Evolutionary conservation across 2,888 invertebrate genomes (phyloP).

Genomic region (Ashinkailepas kermadecensis): DNA sequence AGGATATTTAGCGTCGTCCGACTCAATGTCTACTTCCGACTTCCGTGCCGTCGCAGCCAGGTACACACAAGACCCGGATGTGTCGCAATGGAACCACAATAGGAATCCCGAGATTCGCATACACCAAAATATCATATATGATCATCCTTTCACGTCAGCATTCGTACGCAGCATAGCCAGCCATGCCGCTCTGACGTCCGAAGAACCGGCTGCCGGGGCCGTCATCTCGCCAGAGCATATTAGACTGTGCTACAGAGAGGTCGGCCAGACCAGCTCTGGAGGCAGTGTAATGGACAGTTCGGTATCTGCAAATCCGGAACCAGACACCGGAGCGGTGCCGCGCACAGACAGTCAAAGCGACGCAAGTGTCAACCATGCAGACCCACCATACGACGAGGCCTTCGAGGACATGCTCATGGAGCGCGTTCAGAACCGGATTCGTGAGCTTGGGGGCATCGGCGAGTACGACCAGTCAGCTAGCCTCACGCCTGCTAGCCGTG

Average conservation of each 20-base stretch:
- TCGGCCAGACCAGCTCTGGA: neutral
- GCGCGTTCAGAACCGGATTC: conserved; percentile 13
- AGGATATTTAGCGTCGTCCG: neutral
- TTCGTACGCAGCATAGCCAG: neutral
- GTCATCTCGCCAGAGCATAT: neutral
- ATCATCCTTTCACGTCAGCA: neutral
- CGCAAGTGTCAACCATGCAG: neutral
- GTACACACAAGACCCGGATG: neutral
- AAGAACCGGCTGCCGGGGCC: neutral
- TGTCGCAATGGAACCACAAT: neutral
- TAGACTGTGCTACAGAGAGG: neutral
- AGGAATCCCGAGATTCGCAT: neutral
- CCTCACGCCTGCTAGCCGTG: neutral
- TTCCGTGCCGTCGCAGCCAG: neutral
- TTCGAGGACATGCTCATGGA: neutral
- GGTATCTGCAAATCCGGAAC: neutral
- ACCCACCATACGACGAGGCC: neutral
- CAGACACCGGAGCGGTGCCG: neutral
- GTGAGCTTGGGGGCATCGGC: conserved; percentile 3
- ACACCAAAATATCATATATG: neutral
- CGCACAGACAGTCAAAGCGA: neutral
- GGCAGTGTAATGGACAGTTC: neutral
- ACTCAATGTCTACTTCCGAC: neutral
- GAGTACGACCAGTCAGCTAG: neutral
- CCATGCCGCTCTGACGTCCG: neutral